phyloP scores from a whole-genome alignment of 2,797 vertebrate genomes.

The Staurois parvus region DNA sequence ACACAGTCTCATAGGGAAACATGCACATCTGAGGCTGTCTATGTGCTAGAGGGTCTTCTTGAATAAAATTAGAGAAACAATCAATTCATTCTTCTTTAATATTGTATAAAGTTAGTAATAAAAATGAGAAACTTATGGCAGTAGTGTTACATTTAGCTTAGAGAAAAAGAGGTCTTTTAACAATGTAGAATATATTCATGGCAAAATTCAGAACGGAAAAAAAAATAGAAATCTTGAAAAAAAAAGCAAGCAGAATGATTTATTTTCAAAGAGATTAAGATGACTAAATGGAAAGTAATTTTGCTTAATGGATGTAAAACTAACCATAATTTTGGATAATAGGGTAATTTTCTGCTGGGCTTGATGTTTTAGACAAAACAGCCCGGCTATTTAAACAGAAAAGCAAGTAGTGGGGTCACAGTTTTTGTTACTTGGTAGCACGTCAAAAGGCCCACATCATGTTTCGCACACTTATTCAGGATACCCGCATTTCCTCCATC shows the following conservation, averaged over 20 bases:
- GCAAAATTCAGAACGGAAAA: neutral
- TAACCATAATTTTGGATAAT: conserved; percentile 40
- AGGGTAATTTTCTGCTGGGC: conserved; percentile 35
- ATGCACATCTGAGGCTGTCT: too few relatives aligned
- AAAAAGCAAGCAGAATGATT: conserved; percentile 25
- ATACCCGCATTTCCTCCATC: neutral
- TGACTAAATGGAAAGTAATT: conserved; percentile 38
- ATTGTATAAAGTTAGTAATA: too few relatives aligned
- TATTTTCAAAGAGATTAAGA: conserved; percentile 44
- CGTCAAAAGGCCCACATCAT: conserved; percentile 24
- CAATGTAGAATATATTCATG: neutral
- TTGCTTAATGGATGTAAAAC: conserved; percentile 22
- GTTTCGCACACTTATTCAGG: conserved; percentile 22
- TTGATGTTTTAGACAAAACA: conserved; percentile 7
- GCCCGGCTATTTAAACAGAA: conserved; percentile 35
- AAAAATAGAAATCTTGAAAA: conserved; percentile 7
- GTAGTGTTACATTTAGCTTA: too few relatives aligned
- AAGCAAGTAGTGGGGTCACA: conserved; percentile 31
- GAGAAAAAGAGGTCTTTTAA: neutral
- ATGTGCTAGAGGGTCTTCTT: too few relatives aligned
- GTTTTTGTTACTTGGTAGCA: conserved; percentile 39
- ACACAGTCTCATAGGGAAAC: too few relatives aligned
- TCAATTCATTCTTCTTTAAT: too few relatives aligned
- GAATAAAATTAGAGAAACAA: too few relatives aligned
- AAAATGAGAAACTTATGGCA: too few relatives aligned